These are phyloP conservation scores for Tupiocoris notatus DNA, from an alignment of 2,888 invertebrate genomes.

Conservation along the genomic window DNA sequence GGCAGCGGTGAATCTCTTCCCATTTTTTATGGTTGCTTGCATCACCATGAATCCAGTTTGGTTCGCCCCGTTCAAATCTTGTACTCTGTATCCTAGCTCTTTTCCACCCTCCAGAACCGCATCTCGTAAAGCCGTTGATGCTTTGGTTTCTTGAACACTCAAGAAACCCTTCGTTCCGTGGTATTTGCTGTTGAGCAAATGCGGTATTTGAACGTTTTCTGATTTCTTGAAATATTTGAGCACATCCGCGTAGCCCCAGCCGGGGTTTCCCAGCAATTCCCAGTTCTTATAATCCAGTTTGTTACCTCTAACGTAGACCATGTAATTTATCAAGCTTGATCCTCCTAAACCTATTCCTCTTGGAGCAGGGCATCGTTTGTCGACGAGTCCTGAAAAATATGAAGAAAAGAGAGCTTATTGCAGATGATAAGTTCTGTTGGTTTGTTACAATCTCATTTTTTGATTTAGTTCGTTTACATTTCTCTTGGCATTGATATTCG, in stretches of 20 bases:
- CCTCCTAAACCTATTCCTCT: constrained; percentile 90
- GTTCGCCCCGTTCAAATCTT: constrained; percentile 82
- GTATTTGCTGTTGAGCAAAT: constrained; percentile 72
- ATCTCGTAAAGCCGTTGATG: constrained; percentile 76
- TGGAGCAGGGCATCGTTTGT: constrained; percentile 54
- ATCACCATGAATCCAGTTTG: constrained; percentile 88
- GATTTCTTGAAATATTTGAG: constrained; percentile 85
- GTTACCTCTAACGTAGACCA: constrained; percentile 88
- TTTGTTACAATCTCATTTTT: too few relatives aligned
- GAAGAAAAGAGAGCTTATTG: too few relatives aligned
- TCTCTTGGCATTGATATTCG: too few relatives aligned
- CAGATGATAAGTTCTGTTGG: too few relatives aligned
- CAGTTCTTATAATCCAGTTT: constrained; percentile 85
- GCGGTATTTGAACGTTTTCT: constrained; percentile 85
- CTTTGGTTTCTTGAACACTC: constrained; percentile 81
- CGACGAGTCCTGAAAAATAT: neutral
- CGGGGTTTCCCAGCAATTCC: constrained; percentile 81
- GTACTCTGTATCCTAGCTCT: constrained; percentile 79
- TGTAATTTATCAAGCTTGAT: constrained; percentile 83
- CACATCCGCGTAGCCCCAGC: constrained; percentile 81
- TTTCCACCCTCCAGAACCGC: constrained; percentile 77
- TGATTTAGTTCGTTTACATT: too few relatives aligned
- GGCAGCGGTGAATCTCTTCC: constrained; percentile 81
- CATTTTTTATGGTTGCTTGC: constrained; percentile 73
- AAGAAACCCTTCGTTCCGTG: constrained; percentile 78